These are phyloP conservation scores for Chirona hameri DNA, from an alignment of 2,888 invertebrate species.

Conservation along the genomic window DNA sequence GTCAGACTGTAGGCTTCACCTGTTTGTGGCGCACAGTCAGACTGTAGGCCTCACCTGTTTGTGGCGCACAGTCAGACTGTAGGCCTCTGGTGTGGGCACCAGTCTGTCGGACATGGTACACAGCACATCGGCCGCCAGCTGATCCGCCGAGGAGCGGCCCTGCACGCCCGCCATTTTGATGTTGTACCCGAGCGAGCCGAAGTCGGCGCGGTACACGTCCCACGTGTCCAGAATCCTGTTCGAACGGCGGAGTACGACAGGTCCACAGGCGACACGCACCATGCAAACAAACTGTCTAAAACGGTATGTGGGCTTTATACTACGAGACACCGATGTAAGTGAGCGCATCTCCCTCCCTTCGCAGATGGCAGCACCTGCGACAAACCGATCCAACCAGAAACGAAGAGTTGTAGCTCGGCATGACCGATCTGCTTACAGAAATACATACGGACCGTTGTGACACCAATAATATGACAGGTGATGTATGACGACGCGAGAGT, in stretches of 20 bases:
- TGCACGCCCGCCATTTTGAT: constrained; percentile 12
- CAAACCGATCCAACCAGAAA: too few species aligned
- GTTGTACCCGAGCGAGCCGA: background rate
- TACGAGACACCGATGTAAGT: too few species aligned
- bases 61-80: background rate
- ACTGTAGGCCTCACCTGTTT: background rate
- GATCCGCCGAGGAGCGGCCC: background rate
- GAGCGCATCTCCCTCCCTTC: too few species aligned
- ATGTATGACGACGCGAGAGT: too few species aligned
- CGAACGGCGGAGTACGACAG: background rate
- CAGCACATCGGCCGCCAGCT: background rate
- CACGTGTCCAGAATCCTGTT: background rate
- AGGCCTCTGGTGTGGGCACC: background rate
- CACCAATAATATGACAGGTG: too few species aligned
- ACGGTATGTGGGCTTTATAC: too few species aligned
- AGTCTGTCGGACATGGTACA: constrained; percentile 7
- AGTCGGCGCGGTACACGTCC: background rate
- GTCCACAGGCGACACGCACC: background rate
- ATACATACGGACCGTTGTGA: too few species aligned
- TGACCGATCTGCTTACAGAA: too few species aligned
- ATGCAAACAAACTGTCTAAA: too few species aligned
- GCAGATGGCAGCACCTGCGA: too few species aligned
- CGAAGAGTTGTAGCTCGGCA: too few species aligned
- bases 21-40: too few species aligned
- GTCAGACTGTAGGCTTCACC: background rate